A percentile compares a stretch with the other conserved stretches of the same genome.
These are phyloP conservation scores for Silurus lanzhouensis DNA, from an alignment of 2,797 vertebrate genomes.

Conservation along the genomic window DNA sequence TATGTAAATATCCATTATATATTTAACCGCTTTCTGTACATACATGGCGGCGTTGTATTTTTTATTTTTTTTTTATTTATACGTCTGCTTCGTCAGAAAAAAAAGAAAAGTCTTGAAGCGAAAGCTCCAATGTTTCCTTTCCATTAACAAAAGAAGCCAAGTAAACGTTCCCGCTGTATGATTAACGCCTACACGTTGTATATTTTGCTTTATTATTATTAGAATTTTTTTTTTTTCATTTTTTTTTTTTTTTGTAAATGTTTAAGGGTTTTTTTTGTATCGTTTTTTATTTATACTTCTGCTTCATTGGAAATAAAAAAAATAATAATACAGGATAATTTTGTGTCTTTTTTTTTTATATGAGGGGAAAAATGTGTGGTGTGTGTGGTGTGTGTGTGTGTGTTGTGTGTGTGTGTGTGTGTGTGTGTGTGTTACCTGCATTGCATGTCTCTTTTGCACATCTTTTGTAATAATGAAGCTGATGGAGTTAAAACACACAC, in stretches of 20 bases:
- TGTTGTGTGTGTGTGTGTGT: too few relatives aligned
- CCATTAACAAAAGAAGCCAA: slow-evolving; percentile 20
- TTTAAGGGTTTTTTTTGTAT: slow-evolving; percentile 5
- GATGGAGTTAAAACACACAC: too few relatives aligned
- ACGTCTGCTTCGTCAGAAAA: slow-evolving; percentile 13
- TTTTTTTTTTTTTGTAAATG: slow-evolving; percentile 38
- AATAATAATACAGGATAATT: slow-evolving; percentile 15
- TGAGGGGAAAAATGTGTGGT: background rate
- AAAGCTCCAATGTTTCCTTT: background rate
- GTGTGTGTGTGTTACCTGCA: too few relatives aligned
- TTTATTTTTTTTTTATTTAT: slow-evolving; percentile 29
- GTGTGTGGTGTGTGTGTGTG: too few relatives aligned
- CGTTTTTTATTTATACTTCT: slow-evolving; percentile 38
- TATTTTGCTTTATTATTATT: slow-evolving; percentile 27
- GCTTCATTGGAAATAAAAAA: background rate
- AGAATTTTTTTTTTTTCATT: too few relatives aligned
- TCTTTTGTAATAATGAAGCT: too few relatives aligned
- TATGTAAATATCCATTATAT: slow-evolving; percentile 59
- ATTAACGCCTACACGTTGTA: slow-evolving; percentile 36
- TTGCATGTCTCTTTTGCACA: too few relatives aligned
- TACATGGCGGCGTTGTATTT: slow-evolving; percentile 22
- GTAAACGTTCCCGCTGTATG: slow-evolving; percentile 32
- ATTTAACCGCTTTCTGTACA: slow-evolving; percentile 48
- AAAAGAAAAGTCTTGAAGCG: background rate
- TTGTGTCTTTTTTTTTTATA: slow-evolving; percentile 26